These are phyloP conservation scores for Quadroppia sp. DNA, from an alignment of 2,888 invertebrate species.

Conservation along the genomic window DNA sequence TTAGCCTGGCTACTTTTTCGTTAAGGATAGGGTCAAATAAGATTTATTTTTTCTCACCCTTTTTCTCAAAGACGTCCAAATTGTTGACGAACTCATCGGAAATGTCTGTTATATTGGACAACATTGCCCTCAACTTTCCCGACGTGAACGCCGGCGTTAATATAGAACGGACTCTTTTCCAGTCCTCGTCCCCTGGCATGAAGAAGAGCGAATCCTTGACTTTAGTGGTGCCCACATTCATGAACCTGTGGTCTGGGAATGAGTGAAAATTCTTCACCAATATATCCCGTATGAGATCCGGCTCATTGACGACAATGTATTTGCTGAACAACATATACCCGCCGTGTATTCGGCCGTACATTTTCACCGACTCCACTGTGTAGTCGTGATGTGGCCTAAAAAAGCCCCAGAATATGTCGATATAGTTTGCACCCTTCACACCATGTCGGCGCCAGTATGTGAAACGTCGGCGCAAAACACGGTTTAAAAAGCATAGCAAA, in stretches of 20 bases:
- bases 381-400: neutral
- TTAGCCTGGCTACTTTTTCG: no score
- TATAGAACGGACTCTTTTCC: slow-evolving; percentile 35
- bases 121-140: slow-evolving; percentile 36
- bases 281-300: slow-evolving; percentile 19
- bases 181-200: slow-evolving; percentile 31
- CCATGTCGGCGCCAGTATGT: no score
- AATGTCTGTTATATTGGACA: slow-evolving; percentile 12
- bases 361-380: neutral
- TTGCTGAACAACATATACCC: neutral
- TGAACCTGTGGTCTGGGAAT: slow-evolving; percentile 26
- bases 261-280: slow-evolving; percentile 34
- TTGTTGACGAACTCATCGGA: slow-evolving; percentile 16
- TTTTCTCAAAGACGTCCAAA: neutral
- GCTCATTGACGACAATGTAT: slow-evolving; percentile 25
- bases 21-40: no score
- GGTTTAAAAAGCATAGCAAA: no score
- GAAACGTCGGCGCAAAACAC: no score
- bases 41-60: neutral
- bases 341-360: slow-evolving; percentile 36
- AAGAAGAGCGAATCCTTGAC: slow-evolving; percentile 19
- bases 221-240: neutral
- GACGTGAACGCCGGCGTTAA: slow-evolving; percentile 36
- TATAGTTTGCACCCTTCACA: no score
- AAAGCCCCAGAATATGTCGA: no score